Evolutionary conservation across 2,113 vertebrate species (phyloP).

Genomic region (Halichoerus grypus): DNA sequence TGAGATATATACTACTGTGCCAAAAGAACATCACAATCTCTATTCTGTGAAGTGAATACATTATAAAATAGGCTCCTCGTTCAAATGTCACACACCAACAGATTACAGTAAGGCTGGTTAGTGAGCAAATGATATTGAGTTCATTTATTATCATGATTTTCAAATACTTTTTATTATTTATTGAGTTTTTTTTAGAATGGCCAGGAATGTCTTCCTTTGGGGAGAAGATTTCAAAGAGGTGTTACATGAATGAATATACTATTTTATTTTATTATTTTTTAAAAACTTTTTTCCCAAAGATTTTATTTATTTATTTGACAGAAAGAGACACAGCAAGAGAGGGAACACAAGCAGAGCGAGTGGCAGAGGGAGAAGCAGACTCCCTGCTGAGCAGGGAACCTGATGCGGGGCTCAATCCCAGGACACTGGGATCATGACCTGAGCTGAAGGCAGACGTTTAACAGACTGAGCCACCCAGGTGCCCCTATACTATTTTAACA

Average conservation of each 20-base stretch:
- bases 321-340: too few species aligned
- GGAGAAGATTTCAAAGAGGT: neutral
- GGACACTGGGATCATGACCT: too few species aligned
- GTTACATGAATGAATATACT: neutral
- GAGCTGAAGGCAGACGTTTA: too few species aligned
- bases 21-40: neutral
- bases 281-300: too few species aligned
- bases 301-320: too few species aligned
- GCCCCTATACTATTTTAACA: neutral
- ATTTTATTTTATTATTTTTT: neutral
- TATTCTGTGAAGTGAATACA: neutral
- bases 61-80: neutral
- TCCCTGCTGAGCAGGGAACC: too few species aligned
- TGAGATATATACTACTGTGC: neutral
- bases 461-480: too few species aligned
- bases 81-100: slow-evolving; percentile 4
- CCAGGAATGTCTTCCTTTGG: neutral
- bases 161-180: neutral
- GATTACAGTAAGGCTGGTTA: neutral
- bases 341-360: too few species aligned
- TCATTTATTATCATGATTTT: neutral
- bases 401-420: too few species aligned
- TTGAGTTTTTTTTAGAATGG: neutral
- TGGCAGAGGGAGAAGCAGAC: too few species aligned
- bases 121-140: neutral